phyloP scores from a whole-genome alignment of 2,113 vertebrate species.

The Tachysurus fulvidraco region DNA sequence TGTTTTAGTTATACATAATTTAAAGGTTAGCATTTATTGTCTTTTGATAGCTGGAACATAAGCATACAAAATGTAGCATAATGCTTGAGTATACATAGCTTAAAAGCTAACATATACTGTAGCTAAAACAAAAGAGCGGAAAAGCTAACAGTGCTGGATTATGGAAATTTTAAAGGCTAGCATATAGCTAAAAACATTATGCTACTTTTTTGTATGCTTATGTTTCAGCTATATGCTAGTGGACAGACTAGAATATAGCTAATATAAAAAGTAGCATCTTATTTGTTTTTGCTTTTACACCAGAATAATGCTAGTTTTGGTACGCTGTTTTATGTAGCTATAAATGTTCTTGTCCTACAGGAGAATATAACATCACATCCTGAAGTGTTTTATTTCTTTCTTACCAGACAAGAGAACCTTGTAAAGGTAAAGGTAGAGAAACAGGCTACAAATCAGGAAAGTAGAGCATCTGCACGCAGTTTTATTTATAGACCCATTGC shows the following conservation, averaged over 20 bases:
- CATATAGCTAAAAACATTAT: neutral
- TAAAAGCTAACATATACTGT: too few species aligned
- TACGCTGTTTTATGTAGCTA: too few species aligned
- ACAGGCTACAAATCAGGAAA: neutral
- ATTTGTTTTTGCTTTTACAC: neutral
- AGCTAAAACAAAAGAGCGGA: too few species aligned
- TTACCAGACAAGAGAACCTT: neutral
- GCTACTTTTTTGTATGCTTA: neutral
- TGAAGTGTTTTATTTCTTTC: neutral
- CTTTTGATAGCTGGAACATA: neutral
- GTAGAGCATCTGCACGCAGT: neutral
- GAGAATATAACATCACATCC: neutral
- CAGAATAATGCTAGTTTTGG: too few species aligned
- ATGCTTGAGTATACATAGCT: too few species aligned
- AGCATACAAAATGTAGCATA: too few species aligned
- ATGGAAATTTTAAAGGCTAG: too few species aligned
- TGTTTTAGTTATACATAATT: too few species aligned
- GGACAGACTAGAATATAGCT: too few species aligned
- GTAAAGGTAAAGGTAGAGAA: neutral
- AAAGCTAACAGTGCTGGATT: too few species aligned
- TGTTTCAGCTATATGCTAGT: neutral
- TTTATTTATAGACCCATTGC: conserved; percentile 22
- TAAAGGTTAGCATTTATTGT: too few species aligned
- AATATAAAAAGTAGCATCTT: neutral
- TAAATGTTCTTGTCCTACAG: neutral